Evolutionary conservation across 2,113 vertebrate genomes (phyloP).

Genomic region (Herpetotheres cachinnans): DNA sequence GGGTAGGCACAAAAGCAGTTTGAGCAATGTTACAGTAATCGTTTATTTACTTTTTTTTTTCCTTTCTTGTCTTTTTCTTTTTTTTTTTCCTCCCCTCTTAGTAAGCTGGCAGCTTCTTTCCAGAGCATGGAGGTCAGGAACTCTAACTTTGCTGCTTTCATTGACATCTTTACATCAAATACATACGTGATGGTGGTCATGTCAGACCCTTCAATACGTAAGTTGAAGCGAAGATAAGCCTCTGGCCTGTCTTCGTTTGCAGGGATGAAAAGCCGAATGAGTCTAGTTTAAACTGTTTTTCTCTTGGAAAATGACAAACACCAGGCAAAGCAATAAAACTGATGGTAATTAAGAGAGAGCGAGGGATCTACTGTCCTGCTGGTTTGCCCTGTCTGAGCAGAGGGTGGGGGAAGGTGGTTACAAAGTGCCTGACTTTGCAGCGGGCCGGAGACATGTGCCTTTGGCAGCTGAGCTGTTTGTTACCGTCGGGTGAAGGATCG

Average conservation of each 20-base stretch:
- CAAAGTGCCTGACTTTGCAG: background rate
- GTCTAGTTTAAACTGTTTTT: background rate
- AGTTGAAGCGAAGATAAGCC: conserved; percentile 64
- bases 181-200: conserved; percentile 99
- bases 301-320: background rate
- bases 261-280: background rate
- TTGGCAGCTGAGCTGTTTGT: background rate
- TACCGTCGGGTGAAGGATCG: background rate
- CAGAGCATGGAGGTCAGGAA: conserved; percentile 99
- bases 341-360: background rate
- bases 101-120: conserved; percentile 97
- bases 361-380: background rate
- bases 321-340: background rate
- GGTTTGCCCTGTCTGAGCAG: background rate
- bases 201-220: conserved; percentile 99
- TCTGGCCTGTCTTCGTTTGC: background rate
- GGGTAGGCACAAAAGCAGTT: background rate
- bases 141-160: conserved; percentile 98
- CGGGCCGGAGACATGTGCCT: background rate
- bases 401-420: background rate
- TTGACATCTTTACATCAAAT: conserved; percentile 98
- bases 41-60: background rate
- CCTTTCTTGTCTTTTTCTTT: background rate
- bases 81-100: conserved; percentile 1
- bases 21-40: background rate